phyloP scores from a whole-genome alignment of 2,888 invertebrate species.

The Idaea aversata region DNA sequence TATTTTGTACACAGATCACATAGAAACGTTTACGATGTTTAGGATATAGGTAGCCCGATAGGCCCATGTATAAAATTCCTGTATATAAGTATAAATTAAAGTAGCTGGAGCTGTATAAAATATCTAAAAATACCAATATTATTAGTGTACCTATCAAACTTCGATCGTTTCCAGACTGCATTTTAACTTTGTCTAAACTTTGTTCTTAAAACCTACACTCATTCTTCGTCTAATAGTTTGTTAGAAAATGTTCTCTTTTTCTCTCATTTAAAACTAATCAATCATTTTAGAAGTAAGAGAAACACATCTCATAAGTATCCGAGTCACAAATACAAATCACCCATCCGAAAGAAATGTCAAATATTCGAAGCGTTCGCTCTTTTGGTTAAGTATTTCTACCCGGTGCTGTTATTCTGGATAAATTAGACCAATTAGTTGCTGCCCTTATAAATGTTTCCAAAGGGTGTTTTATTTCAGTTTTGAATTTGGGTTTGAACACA shows the following conservation, averaged over 20 bases:
- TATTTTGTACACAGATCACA: too few species aligned
- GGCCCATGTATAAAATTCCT: too few species aligned
- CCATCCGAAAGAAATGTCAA: slow-evolving; percentile 46
- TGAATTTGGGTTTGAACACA: neutral
- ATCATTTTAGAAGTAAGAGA: neutral
- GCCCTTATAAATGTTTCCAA: slow-evolving; percentile 2
- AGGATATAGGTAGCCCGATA: too few species aligned
- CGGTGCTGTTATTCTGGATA: slow-evolving; percentile 39
- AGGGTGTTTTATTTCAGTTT: neutral
- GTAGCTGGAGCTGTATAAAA: too few species aligned
- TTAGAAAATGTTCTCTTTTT: neutral
- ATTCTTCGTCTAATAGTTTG: neutral
- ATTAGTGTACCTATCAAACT: too few species aligned
- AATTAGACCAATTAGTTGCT: slow-evolving; percentile 62
- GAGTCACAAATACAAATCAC: slow-evolving; percentile 51
- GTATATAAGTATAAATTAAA: too few species aligned
- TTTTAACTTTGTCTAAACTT: too few species aligned
- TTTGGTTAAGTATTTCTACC: neutral
- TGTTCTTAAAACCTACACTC: neutral
- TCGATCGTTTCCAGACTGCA: too few species aligned
- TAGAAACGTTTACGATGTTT: too few species aligned
- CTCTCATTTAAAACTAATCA: neutral
- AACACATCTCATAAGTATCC: neutral
- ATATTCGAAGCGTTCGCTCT: slow-evolving; percentile 33
- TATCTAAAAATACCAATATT: too few species aligned